Evolutionary conservation across 2,888 invertebrate species (phyloP), one percentile per base, ranked within the genome.

Genomic region (Oligia fasciuncula): DNA sequence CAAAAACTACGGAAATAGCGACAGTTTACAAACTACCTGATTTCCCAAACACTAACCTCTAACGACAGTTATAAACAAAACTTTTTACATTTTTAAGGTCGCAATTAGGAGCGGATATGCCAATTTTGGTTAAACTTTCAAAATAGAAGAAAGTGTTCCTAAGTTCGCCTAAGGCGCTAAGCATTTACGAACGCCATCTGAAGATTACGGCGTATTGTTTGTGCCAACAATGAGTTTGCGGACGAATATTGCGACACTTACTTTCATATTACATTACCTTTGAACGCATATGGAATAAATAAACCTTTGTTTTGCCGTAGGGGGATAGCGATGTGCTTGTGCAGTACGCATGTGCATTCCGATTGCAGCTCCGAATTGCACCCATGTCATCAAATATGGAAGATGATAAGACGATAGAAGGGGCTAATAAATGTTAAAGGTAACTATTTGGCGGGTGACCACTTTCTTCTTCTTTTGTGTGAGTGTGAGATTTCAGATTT

Each of bases 171-270:
- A 72, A 86, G 88, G 89, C 88, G 79, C 43, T 76, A 80, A 80
- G 67, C 76, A 73, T 76, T 86, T 85, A 85, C 77, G 80, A 82
- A 43, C 78, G 76, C 90, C 91, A 88, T 92, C 83, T 90, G 87
- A 79, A 91, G 90, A 84, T 91, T 92, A 93, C 87, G 77, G 89
- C 81, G 85, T 85, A 93, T 93, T 93, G 93, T 93, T 88, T 91
- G 82, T 82, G 83, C 46, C 79, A 81, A 91, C 92, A 91, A 91
- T 90, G 85, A 85, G 82, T 83, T 74, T 80, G 83, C 81, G 68
- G 77, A 76, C 89, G 80, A 76, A 73, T 75, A 83, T 88, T 88
- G 90, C 75, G 75, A 85, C 85, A 83, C 83, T 86, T 83, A 87
- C 90, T 91, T 90, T 89, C 91, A 83, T 89, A 79, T 83, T 76